Base-by-base conservation (phyloP, 2,113 vertebrate genomes). In the Engraulis encrasicolus region DNA sequence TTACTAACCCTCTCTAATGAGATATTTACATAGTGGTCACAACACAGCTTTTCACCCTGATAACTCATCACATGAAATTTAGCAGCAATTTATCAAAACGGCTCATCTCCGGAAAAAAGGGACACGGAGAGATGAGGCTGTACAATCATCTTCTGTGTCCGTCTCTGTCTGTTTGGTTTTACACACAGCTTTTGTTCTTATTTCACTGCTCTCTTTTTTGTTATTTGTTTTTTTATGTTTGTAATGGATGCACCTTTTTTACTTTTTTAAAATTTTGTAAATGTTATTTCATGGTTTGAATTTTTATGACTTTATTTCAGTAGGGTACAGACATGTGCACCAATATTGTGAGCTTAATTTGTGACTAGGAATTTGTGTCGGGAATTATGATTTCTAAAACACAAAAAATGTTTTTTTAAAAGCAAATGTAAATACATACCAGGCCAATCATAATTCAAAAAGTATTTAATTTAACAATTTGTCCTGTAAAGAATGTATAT, bases 1-100 rank as follows among this genome's bases (percentile, higher is more conserved):
- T 84, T 88, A 80, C 89, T 86, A 89, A 90, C 84, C 84, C 74
- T 50, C 78, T 84, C 89, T 91, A 87, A 92, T 89, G 83, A 89
- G 84, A 81, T 85, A 85, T 91, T 89, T 89, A 88, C 86, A 90
- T 86, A 83, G 81, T 82, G 81, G 86, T 89, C 90, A 84, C 83
- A 91, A 88, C 87, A 85, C 83, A 48, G 82, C 82, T 66, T 85
- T 78, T 78, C 84, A 71, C 23, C 78, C 79, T 83, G 82, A 45
- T 52, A 86, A 85, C 88, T 54, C 50, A 61, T 83, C 86, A 79
- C 78, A 78, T 36, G 52, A 54, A 77, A 78, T 83, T 77, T 82
- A 45, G 45, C 50, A 45, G 38, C 48, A 84, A 58, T 54, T 17
- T 23, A 80, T 78, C 66, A 66, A 78, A 40, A 74, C 6, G 19